phyloP scores from a whole-genome alignment of 2,113 vertebrate species.

The Chroicocephalus ridibundus region DNA sequence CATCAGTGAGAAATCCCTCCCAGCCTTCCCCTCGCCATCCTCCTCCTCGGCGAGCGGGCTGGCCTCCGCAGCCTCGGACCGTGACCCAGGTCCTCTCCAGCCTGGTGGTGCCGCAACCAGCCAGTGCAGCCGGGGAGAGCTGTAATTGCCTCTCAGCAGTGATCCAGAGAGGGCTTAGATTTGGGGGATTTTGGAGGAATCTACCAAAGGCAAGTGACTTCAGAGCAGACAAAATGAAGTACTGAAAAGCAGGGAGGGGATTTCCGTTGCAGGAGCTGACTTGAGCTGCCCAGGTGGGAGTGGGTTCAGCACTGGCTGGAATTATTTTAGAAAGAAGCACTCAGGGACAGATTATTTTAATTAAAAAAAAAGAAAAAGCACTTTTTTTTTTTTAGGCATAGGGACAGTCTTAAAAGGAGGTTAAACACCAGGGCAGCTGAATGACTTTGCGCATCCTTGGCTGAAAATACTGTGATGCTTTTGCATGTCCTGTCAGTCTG shows the following conservation, averaged over 20 bases:
- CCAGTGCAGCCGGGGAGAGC: rapidly evolving
- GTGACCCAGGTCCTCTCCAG: not conserved
- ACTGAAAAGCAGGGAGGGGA: not conserved
- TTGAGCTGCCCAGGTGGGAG: not conserved
- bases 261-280: not conserved
- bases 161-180: not conserved
- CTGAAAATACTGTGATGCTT: not conserved
- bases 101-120: rapidly evolving
- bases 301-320: not conserved
- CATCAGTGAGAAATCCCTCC: conserved; percentile 58
- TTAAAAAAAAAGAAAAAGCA: not conserved
- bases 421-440: not conserved
- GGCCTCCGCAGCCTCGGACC: not conserved
- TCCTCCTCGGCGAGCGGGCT: not conserved
- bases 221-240: not conserved
- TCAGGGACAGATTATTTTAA: not conserved
- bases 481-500: rapidly evolving
- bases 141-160: rapidly evolving
- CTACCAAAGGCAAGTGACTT: not conserved
- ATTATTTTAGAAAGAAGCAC: not conserved
- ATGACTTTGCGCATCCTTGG: not conserved
- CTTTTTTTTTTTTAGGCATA: not conserved
- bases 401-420: not conserved
- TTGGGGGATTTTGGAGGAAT: not conserved
- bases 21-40: not conserved